Evolutionary conservation across 2,888 invertebrate species (phyloP).

Genomic region (Diloba caeruleocephala): DNA sequence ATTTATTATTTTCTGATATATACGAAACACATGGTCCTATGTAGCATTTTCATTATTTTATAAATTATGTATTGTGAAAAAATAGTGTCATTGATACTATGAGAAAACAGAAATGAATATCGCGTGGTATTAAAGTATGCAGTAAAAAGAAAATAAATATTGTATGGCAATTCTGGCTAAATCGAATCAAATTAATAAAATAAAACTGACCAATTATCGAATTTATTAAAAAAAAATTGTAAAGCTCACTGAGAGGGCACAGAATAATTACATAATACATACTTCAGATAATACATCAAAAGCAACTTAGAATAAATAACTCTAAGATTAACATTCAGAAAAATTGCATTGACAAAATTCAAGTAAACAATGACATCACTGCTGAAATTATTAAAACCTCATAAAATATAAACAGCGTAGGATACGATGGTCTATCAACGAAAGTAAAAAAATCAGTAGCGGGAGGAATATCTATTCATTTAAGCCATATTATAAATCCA

Average conservation of each 20-base stretch:
- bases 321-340: constrained; percentile 20
- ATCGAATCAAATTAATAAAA: not conserved
- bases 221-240: constrained; percentile 3
- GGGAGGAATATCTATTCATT: too few relatives aligned
- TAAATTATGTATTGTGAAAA: not conserved
- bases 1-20: constrained; percentile 1
- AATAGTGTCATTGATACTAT: not conserved
- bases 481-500: too few relatives aligned
- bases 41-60: not conserved
- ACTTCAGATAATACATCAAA: constrained; percentile 4
- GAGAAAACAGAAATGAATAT: not conserved
- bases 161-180: not conserved
- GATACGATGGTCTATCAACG: too few relatives aligned
- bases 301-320: constrained; percentile 44
- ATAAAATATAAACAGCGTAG: too few relatives aligned
- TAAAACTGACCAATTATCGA: not conserved
- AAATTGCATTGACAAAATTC: too few relatives aligned
- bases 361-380: too few relatives aligned
- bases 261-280: not conserved
- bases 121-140: too few relatives aligned
- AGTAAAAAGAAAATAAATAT: not conserved
- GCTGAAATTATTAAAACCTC: too few relatives aligned
- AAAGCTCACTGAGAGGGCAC: not conserved
- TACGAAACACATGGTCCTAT: constrained; percentile 1
- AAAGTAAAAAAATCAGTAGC: too few relatives aligned